Evolutionary conservation across 2,113 vertebrate species (phyloP), one percentile per base, ranked within the genome.

Genomic region (Asarcornis scutulata): DNA sequence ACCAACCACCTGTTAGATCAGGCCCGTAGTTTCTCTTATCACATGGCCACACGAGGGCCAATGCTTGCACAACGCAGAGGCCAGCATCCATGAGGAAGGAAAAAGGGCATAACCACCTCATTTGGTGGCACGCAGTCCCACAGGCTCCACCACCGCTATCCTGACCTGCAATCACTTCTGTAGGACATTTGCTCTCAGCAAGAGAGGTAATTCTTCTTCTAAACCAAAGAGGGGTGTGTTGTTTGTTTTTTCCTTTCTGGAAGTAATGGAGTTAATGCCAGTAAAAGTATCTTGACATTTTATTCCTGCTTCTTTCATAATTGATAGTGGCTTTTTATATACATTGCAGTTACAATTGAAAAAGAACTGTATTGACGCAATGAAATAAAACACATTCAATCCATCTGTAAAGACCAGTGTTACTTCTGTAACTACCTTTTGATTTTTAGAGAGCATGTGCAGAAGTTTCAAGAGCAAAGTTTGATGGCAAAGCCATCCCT

Each of bases 271-370:
- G 74, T 71, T 95, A 96, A 94, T 95, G 92, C 66, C 66, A 26
- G 58, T 62, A 17, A 73, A 95, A 96, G 62, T 93, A 96, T 95
- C 95, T 74, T 56, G 38, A 68, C 53, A 59, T 67, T 92, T 96
- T 67, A 67, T n/a, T 84, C 34, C 29, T 77, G 10, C 4, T 73
- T 84, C 90, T 94, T 84, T 96, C 66, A 72, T 78, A 81, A 83
- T 84, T 86, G 52, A 20, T 77, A 83, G 74, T 78, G 83, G 56
- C 13, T 60, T 80, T 82, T 78, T 91, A 86, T 59, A 82, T 36
- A 74, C 40, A 69, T 12, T 66, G 60, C 82, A 46, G 67, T 0
- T 89, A 74, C 42, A 86, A 53, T 27, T 25, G 73, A 82, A 91
- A 92, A 94, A 84, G 69, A 82, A 87, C 55, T n/a, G 7, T 75